Conservation (phyloP, 2,113 vertebrate genomes). For the Pycnonotus jocosus region DNA sequence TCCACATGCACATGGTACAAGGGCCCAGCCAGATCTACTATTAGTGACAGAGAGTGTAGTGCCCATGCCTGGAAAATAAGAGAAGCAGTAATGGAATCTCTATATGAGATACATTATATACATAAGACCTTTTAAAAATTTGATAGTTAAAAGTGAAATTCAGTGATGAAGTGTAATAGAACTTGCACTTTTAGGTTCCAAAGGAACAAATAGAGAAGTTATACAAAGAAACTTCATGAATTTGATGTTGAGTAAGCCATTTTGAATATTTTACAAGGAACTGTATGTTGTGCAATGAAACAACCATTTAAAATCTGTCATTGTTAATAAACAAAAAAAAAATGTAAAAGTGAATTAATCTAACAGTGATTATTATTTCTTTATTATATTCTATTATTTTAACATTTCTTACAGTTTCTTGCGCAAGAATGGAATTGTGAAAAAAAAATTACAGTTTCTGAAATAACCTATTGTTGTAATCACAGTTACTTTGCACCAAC, state of each 20-base stretch:
- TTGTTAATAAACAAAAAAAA: background rate
- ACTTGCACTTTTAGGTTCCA: background rate
- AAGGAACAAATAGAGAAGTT: background rate
- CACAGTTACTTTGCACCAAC: background rate
- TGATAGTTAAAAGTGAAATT: background rate
- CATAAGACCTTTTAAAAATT: background rate
- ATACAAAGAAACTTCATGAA: background rate
- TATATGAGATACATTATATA: background rate
- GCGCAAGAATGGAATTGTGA: background rate
- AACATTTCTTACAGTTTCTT: background rate
- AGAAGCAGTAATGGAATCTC: background rate
- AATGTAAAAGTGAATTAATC: background rate
- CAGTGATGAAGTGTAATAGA: background rate
- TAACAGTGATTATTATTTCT: background rate
- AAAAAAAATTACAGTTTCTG: background rate
- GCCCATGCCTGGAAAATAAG: conserved; percentile 81
- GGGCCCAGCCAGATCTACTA: conserved; percentile 83
- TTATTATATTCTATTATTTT: background rate
- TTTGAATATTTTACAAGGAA: background rate
- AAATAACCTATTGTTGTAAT: background rate
- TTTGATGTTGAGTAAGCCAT: background rate
- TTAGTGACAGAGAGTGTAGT: conserved; percentile 84
- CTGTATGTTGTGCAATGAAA: background rate
- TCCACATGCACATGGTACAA: conserved; percentile 82
- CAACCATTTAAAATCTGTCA: background rate